phyloP scores from a whole-genome alignment of 1,140 invertebrate species.

The Mesaphorura yosii region DNA sequence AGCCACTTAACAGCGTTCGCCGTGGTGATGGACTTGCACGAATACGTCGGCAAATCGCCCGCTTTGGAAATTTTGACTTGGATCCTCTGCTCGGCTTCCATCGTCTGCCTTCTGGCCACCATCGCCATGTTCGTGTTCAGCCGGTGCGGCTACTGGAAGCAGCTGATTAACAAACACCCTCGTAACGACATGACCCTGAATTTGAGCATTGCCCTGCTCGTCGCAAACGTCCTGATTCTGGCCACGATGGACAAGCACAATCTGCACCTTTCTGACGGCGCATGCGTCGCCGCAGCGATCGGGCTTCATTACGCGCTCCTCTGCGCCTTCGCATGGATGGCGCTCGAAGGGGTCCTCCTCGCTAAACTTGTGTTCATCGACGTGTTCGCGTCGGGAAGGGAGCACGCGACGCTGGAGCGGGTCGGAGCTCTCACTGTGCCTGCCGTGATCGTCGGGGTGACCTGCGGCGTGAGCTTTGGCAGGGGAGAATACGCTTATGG shows the following conservation, averaged over 20 bases:
- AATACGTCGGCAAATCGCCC: slow-evolving; percentile 32
- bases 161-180: slow-evolving; percentile 37
- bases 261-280: slow-evolving; percentile 28
- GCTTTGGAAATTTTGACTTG: slow-evolving; percentile 43
- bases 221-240: slow-evolving; percentile 47
- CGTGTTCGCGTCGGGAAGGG: slow-evolving; percentile 21
- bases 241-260: slow-evolving; percentile 40
- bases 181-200: slow-evolving; percentile 41
- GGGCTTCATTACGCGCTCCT: slow-evolving; percentile 49
- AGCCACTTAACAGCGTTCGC: slow-evolving; percentile 52
- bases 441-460: slow-evolving; percentile 36
- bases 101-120: slow-evolving; percentile 43
- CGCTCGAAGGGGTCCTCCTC: slow-evolving; percentile 40
- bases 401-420: slow-evolving; percentile 3
- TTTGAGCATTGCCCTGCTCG: slow-evolving; percentile 43
- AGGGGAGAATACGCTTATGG: slow-evolving; percentile 11
- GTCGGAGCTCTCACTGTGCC: slow-evolving; percentile 42
- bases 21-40: slow-evolving; percentile 41
- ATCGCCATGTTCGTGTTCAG: slow-evolving; percentile 40
- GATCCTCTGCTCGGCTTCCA: slow-evolving; percentile 47
- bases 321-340: slow-evolving; percentile 50
- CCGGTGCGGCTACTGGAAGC: neutral
- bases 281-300: slow-evolving; percentile 46
- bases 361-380: slow-evolving; percentile 37
- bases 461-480: slow-evolving; percentile 17